These are phyloP conservation scores for Halcyon malimbica DNA, from an alignment of 2,113 vertebrate species.

Conservation along the genomic window DNA sequence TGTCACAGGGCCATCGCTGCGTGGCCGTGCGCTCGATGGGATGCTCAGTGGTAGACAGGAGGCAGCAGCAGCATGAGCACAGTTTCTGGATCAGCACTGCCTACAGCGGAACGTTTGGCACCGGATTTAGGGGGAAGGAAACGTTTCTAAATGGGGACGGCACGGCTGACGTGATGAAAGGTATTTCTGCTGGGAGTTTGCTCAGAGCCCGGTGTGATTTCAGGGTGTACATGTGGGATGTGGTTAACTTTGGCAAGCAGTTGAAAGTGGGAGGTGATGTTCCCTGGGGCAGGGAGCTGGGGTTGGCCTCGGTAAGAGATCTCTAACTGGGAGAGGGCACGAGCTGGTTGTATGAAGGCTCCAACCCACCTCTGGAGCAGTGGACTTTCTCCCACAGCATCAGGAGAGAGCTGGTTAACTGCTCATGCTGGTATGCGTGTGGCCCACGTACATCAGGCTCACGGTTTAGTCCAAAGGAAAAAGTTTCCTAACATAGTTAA, in stretches of 20 bases:
- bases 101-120: neutral
- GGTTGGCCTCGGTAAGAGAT: constrained; percentile 23
- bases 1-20: neutral
- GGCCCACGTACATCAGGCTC: constrained; percentile 9
- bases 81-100: neutral
- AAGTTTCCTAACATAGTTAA: constrained; percentile 57
- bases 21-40: neutral
- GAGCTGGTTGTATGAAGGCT: neutral
- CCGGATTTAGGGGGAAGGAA: constrained; percentile 20
- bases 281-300: constrained; percentile 19
- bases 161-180: constrained; percentile 7
- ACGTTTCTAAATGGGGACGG: constrained; percentile 6
- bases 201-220: neutral
- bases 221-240: neutral
- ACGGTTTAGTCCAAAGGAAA: constrained; percentile 53
- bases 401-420: constrained; percentile 46
- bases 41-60: constrained; percentile 7
- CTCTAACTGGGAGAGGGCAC: neutral
- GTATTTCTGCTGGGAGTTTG: constrained; percentile 2
- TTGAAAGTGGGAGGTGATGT: neutral
- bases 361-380: neutral
- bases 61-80: constrained; percentile 23
- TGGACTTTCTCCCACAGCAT: constrained; percentile 41
- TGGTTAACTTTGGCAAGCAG: neutral
- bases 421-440: constrained; percentile 9